These are phyloP conservation scores for Anguilla japonica DNA, from an alignment of 2,113 vertebrate species.

Conservation along the genomic window DNA sequence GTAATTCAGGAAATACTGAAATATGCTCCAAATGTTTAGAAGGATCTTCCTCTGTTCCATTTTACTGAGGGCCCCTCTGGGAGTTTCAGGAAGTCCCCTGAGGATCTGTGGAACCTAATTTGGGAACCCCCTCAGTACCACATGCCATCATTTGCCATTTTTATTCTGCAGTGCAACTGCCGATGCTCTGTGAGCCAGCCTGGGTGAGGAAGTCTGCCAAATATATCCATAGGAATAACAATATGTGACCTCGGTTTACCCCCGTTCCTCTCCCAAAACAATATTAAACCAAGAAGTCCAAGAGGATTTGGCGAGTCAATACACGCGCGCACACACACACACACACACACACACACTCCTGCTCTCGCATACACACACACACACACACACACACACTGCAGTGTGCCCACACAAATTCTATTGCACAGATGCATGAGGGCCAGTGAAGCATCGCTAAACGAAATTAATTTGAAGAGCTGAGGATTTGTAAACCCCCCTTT, in stretches of 20 bases:
- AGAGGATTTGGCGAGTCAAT: background rate
- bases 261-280: background rate
- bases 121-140: background rate
- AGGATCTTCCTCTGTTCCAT: background rate
- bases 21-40: background rate
- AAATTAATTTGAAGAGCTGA: background rate
- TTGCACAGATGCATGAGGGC: background rate
- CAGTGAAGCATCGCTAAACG: background rate
- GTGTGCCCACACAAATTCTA: background rate
- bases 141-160: background rate
- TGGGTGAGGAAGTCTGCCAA: background rate
- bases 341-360: background rate
- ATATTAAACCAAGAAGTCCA: background rate
- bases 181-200: background rate
- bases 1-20: background rate
- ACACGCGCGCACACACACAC: background rate
- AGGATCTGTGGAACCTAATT: background rate
- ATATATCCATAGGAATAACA: background rate
- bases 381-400: conserved; percentile 10
- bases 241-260: background rate
- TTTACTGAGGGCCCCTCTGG: background rate
- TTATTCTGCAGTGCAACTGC: background rate
- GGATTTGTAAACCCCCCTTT: conserved; percentile 21
- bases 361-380: conserved; percentile 13
- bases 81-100: background rate